Evolutionary conservation across 1,140 invertebrate species (phyloP).

Genomic region (Calosoma granatense): DNA sequence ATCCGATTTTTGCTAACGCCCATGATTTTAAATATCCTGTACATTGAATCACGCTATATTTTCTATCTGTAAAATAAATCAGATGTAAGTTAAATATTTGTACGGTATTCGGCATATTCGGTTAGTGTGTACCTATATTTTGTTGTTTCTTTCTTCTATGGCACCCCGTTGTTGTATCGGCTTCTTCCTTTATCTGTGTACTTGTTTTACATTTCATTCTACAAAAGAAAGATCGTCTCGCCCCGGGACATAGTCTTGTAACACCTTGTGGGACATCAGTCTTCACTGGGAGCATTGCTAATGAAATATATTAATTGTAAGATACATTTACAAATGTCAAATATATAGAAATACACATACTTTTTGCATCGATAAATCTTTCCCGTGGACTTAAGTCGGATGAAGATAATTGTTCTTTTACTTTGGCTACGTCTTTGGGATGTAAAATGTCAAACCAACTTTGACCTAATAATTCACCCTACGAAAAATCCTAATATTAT

Average conservation of each 20-base stretch:
- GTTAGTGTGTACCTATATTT: conserved; percentile 38
- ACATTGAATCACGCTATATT: conserved; percentile 74
- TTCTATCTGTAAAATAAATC: conserved; percentile 47
- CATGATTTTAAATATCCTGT: conserved; percentile 89
- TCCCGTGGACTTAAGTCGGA: conserved; percentile 82
- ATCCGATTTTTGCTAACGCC: conserved; percentile 65
- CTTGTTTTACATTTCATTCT: conserved; percentile 74
- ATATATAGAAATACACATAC: conserved; percentile 36
- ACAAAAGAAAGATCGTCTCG: conserved; percentile 85
- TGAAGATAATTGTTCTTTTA: conserved; percentile 89
- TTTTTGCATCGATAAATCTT: conserved; percentile 85
- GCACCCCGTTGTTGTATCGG: conserved; percentile 49
- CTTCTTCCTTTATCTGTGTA: conserved; percentile 62
- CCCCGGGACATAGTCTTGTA: conserved; percentile 72
- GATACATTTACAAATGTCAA: no score
- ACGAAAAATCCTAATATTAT: conserved; percentile 23
- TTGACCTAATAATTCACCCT: conserved; percentile 82
- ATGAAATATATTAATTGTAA: conserved; percentile 20
- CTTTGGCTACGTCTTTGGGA: conserved; percentile 88
- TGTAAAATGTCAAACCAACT: conserved; percentile 92
- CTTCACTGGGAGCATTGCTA: conserved; percentile 86
- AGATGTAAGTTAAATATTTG: no score
- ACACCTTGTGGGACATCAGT: conserved; percentile 67
- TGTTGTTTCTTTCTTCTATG: conserved; percentile 56
- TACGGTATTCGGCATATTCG: background rate